phyloP scores from a whole-genome alignment of 1,140 invertebrate species.

The Lepidurus arcticus region DNA sequence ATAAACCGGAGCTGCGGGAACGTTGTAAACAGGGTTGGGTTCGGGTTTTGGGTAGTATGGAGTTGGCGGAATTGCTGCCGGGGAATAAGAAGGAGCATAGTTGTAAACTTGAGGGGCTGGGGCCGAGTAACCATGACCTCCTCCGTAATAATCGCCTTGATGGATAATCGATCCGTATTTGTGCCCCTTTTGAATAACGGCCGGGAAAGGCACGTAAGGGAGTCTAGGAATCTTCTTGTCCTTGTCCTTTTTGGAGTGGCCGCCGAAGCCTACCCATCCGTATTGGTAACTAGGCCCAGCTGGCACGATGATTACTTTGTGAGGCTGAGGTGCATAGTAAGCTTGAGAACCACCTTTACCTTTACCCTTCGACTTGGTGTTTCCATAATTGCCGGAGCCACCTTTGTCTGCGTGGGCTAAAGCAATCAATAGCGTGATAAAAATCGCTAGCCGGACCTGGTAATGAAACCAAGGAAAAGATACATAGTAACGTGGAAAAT shows the following conservation, averaged over 20 bases:
- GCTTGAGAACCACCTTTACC: background rate
- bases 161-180: conserved; percentile 16
- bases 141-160: conserved; percentile 4
- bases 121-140: background rate
- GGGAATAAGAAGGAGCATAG: background rate
- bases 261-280: conserved; percentile 28
- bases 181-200: background rate
- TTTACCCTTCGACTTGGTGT: background rate
- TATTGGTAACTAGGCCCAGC: conserved; percentile 29
- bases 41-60: conserved; percentile 4
- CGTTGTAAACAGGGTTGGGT: background rate
- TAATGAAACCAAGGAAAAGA: background rate
- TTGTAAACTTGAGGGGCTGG: conserved; percentile 24
- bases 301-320: conserved; percentile 28
- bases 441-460: background rate
- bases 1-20: conserved; percentile 25
- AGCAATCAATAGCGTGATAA: background rate
- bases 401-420: background rate
- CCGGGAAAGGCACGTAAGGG: conserved; percentile 13
- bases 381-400: background rate
- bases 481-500: too few species aligned
- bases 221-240: conserved; percentile 20
- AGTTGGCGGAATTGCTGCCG: background rate
- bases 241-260: background rate
- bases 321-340: conserved; percentile 8